These are phyloP conservation scores for Blennius ocellaris DNA, from an alignment of 2,113 vertebrate species.

Conservation along the genomic window DNA sequence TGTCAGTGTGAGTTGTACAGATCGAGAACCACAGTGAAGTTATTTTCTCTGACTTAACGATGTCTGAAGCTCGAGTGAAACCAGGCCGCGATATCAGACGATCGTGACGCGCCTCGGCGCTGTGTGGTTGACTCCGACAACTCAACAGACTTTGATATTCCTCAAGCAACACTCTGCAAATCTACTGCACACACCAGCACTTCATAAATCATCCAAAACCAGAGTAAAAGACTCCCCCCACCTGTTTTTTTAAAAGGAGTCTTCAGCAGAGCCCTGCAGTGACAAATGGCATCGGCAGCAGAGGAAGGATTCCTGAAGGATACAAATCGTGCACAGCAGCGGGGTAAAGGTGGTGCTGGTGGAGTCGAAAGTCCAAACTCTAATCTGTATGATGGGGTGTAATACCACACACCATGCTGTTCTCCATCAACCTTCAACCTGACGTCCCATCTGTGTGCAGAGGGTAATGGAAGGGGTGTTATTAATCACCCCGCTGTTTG, in stretches of 20 bases:
- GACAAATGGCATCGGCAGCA: slow-evolving; percentile 65
- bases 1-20: slow-evolving; percentile 53
- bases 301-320: slow-evolving; percentile 76
- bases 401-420: slow-evolving; percentile 64
- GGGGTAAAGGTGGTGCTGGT: slow-evolving; percentile 44
- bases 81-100: not conserved
- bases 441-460: slow-evolving; percentile 77
- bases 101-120: slow-evolving; percentile 12
- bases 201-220: slow-evolving; percentile 69
- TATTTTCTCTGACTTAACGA: slow-evolving; percentile 6
- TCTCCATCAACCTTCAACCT: slow-evolving; percentile 82
- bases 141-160: slow-evolving; percentile 41
- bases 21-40: not conserved
- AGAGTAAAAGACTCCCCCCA: slow-evolving; percentile 28
- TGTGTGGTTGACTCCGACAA: slow-evolving; percentile 31
- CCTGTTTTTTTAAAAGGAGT: slow-evolving; percentile 56
- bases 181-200: slow-evolving; percentile 13
- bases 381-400: slow-evolving; percentile 72
- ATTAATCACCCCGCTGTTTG: slow-evolving; percentile 76
- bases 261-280: slow-evolving; percentile 47
- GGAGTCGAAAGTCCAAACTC: slow-evolving; percentile 62
- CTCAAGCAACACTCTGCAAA: slow-evolving; percentile 30
- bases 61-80: not conserved
- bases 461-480: slow-evolving; percentile 74
- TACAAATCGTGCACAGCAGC: slow-evolving; percentile 56